Evolutionary conservation across 2,888 invertebrate species (phyloP), one percentile per base, ranked within the genome.

Genomic region (Andrena fulva): DNA sequence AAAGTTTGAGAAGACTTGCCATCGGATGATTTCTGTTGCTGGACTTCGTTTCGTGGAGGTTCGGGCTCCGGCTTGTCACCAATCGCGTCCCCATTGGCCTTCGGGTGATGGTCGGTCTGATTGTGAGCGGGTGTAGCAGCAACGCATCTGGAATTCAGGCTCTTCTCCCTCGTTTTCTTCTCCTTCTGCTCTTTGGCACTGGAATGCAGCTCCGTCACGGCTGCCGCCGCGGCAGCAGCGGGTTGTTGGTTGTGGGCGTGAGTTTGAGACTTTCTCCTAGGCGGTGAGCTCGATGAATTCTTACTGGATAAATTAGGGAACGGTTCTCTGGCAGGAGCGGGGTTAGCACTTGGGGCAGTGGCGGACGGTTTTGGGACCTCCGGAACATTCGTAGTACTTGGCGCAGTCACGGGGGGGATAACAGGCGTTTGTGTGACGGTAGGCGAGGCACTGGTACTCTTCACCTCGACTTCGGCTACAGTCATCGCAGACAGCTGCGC

Each of bases 401-500:
- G 72, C 52, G 69, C 64, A 62, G 64, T 64, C 64, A 73, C 68
- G 27, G 77, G 59, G 42, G 82, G 64, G 50, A 81, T 80, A 42
- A 81, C 80, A 33, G 86, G 62, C 12, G 86, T 48, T 31, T 82
- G 78, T 54, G 85, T 56, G 33, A 63, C 56, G 7, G 52, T 56
- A 52, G 85, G 59, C 31, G 79, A 29, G 56, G 63, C 50, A 63
- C 63, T 73, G 52, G 72, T 84, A 27, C 7, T 79, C 66, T 71
- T 87, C 59, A 72, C 69, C 42, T 89, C 85, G 24, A 80, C 79
- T 66, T 85, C 85, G 20, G 76, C 54, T 67, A 80, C 79, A 60
- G 82, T 62, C 33, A 74, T 42, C 50, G 85, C 78, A 42, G 79
- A 29, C 31, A 93, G 90, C 92, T 95, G 94, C 93, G 95, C 73